phyloP scores from a whole-genome alignment of 2,888 invertebrate genomes.

The Troglohyphantes excavatus region DNA sequence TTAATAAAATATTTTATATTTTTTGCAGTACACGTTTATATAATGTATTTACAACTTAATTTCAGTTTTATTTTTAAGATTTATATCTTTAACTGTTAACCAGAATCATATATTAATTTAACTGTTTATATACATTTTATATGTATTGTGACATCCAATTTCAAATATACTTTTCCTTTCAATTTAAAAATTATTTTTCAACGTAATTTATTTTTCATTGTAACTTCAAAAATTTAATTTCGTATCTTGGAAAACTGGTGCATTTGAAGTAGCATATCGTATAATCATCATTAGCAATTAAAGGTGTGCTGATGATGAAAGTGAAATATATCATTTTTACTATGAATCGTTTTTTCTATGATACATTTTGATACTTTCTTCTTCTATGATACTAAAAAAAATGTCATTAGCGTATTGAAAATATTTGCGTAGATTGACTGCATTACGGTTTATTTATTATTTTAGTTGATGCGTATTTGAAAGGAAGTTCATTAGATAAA shows the following conservation, averaged over 20 bases:
- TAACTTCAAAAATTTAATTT: too few species aligned
- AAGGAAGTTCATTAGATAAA: not conserved
- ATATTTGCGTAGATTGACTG: conserved; percentile 2
- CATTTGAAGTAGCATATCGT: not conserved
- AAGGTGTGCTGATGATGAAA: not conserved
- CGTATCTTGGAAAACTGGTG: conserved; percentile 55
- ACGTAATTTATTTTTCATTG: not conserved
- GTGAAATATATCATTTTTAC: conserved; percentile 56
- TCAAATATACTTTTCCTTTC: not conserved
- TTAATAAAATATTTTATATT: too few species aligned
- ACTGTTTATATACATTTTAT: too few species aligned
- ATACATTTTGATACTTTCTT: conserved; percentile 61
- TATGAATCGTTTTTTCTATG: conserved; percentile 60
- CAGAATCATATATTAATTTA: too few species aligned
- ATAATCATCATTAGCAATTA: not conserved
- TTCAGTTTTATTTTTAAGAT: too few species aligned
- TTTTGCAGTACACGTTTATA: too few species aligned
- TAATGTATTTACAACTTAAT: too few species aligned
- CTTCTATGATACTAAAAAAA: conserved; percentile 34
- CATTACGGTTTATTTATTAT: not conserved
- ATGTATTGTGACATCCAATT: too few species aligned
- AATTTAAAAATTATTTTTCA: not conserved
- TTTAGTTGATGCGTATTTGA: not conserved
- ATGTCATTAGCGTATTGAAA: not conserved
- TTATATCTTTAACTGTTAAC: too few species aligned